Base-by-base conservation (phyloP, 1,140 invertebrate species). In the Ostrea edulis region DNA sequence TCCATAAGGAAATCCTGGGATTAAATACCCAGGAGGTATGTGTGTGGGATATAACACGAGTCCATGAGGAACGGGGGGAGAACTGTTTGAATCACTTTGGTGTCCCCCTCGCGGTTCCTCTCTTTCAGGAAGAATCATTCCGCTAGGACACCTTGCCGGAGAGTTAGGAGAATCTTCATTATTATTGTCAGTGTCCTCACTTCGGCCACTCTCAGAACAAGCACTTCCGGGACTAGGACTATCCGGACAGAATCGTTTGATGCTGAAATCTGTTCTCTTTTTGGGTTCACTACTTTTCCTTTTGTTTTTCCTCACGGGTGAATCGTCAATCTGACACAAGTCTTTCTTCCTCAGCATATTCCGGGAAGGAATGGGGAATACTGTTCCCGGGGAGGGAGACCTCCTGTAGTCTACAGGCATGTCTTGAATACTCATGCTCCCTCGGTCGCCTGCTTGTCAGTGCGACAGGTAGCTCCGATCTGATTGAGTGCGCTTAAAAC, bases 241-340 rank as follows among this genome's bases (percentile, higher is more conserved):
- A 51, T 93, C 92, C 62, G 91, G 92, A 91, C 93, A 94, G 81
- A 93, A 91, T 55, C 93, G 87, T 84, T 94, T 94, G 87, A 93
- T 92, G 90, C 92, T 93, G 89, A 94, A 94, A 88, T 94, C 93
- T 8, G 90, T 91, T 22, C 93, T 93, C 91, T 96, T 96, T 12
- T 96, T 96, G 0, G 97, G 97, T 87, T 97, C 97, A 14, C 96
- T 96, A 86, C 97, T 95, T 90, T 97, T 97, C 44, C 97, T 95
- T 93, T 97, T 97, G 92, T 96, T 96, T 90, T 94, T 95, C 68
- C 93, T 90, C 17, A 90, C 88, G 7, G 93, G 93, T 22, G 92
- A 93, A 62, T 92, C 91, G 81, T 84, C 81, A 14, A 85, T 35
- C 22, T 87, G 86, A 83, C 54, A 85, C 25, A 68, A 82, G 20